phyloP scores from a whole-genome alignment of 2,797 vertebrate genomes.

The Chiroxiphia lanceolata region DNA sequence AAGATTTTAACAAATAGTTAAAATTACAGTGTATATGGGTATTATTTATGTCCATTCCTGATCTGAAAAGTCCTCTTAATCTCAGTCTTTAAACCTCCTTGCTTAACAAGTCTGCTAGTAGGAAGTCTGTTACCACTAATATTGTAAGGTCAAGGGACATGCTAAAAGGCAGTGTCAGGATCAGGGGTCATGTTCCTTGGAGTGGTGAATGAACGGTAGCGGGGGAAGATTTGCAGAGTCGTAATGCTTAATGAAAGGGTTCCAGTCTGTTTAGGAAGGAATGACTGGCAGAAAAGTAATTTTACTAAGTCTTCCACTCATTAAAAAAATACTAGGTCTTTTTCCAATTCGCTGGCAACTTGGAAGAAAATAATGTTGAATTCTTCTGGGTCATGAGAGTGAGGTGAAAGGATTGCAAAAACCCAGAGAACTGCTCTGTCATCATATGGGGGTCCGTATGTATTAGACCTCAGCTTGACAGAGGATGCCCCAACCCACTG shows the following conservation, averaged over 20 bases:
- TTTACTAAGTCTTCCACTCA: neutral
- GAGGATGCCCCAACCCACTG: neutral
- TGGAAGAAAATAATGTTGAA: constrained; percentile 22
- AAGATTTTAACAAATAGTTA: neutral
- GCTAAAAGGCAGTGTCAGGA: neutral
- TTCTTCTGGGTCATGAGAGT: neutral
- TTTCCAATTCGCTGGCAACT: neutral
- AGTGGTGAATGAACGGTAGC: neutral
- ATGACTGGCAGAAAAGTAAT: neutral
- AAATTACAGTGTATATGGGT: neutral
- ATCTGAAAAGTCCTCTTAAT: neutral
- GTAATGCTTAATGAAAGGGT: neutral
- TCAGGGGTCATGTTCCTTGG: neutral
- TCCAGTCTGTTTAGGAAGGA: neutral
- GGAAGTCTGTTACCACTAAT: neutral
- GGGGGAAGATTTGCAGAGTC: neutral
- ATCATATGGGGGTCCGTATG: neutral
- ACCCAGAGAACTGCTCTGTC: neutral
- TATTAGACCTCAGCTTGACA: neutral
- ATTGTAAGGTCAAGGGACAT: neutral
- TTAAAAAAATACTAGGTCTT: constrained; percentile 16
- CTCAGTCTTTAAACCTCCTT: neutral
- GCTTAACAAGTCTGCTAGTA: neutral
- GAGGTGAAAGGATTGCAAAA: constrained; percentile 7
- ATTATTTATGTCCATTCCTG: neutral